phyloP scores from a whole-genome alignment of 2,113 vertebrate genomes.

The Galbula dea region DNA sequence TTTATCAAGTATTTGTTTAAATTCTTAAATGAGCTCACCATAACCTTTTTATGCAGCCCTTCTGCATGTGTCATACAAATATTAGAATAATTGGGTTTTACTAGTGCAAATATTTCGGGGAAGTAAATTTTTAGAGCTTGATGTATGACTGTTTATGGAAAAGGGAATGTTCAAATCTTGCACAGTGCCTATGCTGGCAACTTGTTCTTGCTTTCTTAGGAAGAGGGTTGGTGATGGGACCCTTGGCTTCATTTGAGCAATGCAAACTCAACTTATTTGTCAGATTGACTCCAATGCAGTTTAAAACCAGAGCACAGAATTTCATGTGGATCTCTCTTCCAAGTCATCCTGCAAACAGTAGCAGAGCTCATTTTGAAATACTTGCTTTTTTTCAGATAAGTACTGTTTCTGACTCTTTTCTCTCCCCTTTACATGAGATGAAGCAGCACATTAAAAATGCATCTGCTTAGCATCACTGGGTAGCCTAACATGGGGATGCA shows the following conservation, averaged over 20 bases:
- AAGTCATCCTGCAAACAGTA: constrained; percentile 19
- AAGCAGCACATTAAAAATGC: background rate
- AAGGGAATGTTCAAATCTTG: constrained; percentile 44
- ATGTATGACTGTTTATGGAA: constrained; percentile 60
- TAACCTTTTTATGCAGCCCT: constrained; percentile 43
- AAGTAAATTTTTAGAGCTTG: constrained; percentile 58
- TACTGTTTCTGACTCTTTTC: background rate
- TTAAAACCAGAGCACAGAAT: background rate
- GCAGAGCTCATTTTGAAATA: constrained; percentile 27
- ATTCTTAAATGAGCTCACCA: constrained; percentile 61
- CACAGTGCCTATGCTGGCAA: constrained; percentile 27
- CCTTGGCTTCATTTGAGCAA: background rate
- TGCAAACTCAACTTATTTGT: background rate
- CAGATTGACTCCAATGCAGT: background rate
- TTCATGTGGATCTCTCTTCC: background rate
- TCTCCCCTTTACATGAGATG: background rate
- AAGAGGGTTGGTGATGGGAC: background rate
- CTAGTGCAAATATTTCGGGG: constrained; percentile 48
- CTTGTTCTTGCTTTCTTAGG: background rate
- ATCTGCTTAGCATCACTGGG: constrained; percentile 12
- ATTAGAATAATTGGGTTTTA: constrained; percentile 59
- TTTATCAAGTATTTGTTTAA: constrained; percentile 56
- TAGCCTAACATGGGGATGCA: background rate
- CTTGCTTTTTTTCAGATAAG: constrained; percentile 24
- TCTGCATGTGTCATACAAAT: constrained; percentile 50